Percentiles rank a stretch among this genome's conserved stretches.
phyloP scores from a whole-genome alignment of 2,888 invertebrate species.

The Oeneis ivallda region DNA sequence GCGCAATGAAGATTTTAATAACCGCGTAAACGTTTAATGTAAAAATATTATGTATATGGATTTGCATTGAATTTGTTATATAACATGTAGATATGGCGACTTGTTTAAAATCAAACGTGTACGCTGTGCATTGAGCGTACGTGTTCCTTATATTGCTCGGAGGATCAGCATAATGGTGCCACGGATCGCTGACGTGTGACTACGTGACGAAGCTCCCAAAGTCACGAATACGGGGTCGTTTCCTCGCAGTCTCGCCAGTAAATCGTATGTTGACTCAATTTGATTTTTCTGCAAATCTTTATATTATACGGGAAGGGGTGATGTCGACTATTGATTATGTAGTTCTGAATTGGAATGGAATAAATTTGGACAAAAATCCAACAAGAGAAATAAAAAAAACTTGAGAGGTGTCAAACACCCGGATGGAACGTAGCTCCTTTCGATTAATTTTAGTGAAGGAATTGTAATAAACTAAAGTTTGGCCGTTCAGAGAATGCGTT shows the following conservation, averaged over 20 bases:
- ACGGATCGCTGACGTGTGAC: conserved; percentile 55
- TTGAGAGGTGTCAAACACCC: too few species aligned
- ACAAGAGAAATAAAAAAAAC: too few species aligned
- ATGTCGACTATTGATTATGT: neutral
- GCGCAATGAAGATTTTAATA: too few species aligned
- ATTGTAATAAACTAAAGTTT: too few species aligned
- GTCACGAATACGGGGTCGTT: conserved; percentile 51
- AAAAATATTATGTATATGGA: too few species aligned
- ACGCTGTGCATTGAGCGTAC: conserved; percentile 30
- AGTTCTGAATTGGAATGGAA: neutral
- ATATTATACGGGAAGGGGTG: neutral
- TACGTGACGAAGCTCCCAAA: conserved; percentile 61
- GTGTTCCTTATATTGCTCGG: conserved; percentile 49
- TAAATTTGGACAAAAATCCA: neutral
- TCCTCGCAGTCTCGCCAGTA: conserved; percentile 32
- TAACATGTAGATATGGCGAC: neutral
- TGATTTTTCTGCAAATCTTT: conserved; percentile 27
- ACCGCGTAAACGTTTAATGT: too few species aligned
- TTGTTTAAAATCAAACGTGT: conserved; percentile 1
- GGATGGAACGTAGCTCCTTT: too few species aligned
- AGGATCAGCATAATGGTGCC: conserved; percentile 66
- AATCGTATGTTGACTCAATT: conserved; percentile 31
- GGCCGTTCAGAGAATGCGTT: too few species aligned
- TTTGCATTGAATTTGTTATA: too few species aligned
- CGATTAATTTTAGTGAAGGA: too few species aligned